phyloP scores from a whole-genome alignment of 2,797 vertebrate genomes.

The Nothura maculosa region DNA sequence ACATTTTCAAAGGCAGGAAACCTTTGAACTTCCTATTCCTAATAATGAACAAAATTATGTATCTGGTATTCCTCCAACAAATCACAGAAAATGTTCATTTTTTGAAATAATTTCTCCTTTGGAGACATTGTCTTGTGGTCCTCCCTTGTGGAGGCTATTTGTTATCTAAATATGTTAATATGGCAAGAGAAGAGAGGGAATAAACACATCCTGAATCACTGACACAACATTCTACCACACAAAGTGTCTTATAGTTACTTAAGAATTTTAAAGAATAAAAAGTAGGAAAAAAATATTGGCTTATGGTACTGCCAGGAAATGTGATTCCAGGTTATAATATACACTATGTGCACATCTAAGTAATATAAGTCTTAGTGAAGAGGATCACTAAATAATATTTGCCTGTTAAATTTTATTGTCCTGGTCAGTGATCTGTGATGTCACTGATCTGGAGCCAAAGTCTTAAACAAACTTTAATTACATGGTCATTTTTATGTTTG shows the following conservation, averaged over 20 bases:
- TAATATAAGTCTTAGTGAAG: background rate
- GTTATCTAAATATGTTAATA: background rate
- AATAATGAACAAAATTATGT: background rate
- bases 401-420: slow-evolving; percentile 23
- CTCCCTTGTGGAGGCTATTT: background rate
- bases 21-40: background rate
- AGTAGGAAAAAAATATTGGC: background rate
- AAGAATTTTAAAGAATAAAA: background rate
- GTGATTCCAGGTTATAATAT: background rate
- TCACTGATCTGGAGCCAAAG: background rate
- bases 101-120: background rate
- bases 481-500: background rate
- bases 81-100: background rate
- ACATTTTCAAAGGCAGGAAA: background rate
- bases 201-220: background rate
- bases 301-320: background rate
- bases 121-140: background rate
- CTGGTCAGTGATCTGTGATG: background rate
- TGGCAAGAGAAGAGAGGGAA: background rate
- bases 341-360: background rate
- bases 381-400: slow-evolving; percentile 20
- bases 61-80: background rate
- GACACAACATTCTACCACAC: background rate
- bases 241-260: background rate
- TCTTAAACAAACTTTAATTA: background rate